Conservation (phyloP, 2,797 vertebrate genomes). For the Diglossa cyanea region DNA sequence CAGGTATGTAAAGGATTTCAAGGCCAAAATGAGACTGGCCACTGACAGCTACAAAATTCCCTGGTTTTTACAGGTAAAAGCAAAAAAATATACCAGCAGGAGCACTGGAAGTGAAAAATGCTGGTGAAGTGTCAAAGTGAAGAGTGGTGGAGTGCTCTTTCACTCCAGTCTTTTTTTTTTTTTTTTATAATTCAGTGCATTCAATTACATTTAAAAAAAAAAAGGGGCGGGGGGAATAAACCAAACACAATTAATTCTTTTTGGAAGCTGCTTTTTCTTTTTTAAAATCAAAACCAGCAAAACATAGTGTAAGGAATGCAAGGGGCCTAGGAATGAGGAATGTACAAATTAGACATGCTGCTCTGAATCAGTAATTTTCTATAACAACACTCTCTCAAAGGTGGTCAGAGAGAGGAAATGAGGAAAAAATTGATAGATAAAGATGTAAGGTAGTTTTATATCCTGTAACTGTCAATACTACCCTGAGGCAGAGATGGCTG, state of each 20-base stretch:
- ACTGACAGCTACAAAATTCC: not conserved
- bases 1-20: not conserved
- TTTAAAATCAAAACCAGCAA: not conserved
- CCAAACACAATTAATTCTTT: not conserved
- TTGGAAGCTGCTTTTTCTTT: not conserved
- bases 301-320: not conserved
- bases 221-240: fast-evolving
- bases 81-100: not conserved
- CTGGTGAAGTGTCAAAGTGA: not conserved
- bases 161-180: not conserved
- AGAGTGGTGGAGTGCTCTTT: not conserved
- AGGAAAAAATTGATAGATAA: not conserved
- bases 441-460: not conserved
- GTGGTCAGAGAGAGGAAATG: not conserved
- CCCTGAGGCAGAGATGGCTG: not conserved
- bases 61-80: not conserved
- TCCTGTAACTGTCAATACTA: not conserved
- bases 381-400: not conserved
- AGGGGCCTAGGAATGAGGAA: not conserved
- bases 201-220: not conserved
- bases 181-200: not conserved
- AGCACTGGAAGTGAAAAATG: not conserved
- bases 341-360: not conserved
- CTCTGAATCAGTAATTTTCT: not conserved
- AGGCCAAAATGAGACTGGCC: not conserved